These are phyloP conservation scores for Callimorpha dominula DNA, from an alignment of 2,888 invertebrate genomes.

Conservation along the genomic window DNA sequence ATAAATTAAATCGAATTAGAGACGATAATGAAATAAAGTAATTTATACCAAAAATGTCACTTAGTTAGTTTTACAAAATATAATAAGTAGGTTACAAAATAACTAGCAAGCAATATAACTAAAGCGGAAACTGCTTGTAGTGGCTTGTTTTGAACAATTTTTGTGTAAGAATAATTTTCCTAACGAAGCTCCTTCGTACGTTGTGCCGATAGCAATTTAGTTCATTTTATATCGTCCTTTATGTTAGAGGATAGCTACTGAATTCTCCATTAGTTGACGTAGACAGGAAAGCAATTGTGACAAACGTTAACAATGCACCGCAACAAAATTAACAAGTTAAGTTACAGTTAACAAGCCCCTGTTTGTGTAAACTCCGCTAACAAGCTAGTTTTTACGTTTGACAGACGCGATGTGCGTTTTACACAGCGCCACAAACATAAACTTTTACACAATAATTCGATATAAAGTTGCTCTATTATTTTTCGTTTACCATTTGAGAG, in stretches of 20 bases:
- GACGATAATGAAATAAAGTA: too few relatives aligned
- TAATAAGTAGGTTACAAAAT: slow-evolving; percentile 14
- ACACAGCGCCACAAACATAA: slow-evolving; percentile 47
- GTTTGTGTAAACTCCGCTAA: slow-evolving; percentile 81
- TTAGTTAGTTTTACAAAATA: too few relatives aligned
- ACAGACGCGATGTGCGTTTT: slow-evolving; percentile 56
- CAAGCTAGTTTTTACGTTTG: slow-evolving; percentile 76
- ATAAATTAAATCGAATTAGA: too few relatives aligned
- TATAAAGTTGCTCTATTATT: slow-evolving; percentile 46
- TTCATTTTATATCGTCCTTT: slow-evolving; percentile 36
- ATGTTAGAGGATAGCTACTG: slow-evolving; percentile 28
- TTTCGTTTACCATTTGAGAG: slow-evolving; percentile 28
- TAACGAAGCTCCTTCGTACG: slow-evolving; percentile 38
- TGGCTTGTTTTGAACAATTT: slow-evolving; percentile 20
- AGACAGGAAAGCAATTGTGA: slow-evolving; percentile 68
- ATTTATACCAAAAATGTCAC: too few relatives aligned
- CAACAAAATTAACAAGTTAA: slow-evolving; percentile 82
- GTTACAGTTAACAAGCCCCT: slow-evolving; percentile 80
- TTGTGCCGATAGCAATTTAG: slow-evolving; percentile 37
- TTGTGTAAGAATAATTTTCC: slow-evolving; percentile 38
- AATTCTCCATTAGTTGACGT: slow-evolving; percentile 52
- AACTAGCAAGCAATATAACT: slow-evolving; percentile 19
- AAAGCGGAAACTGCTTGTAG: slow-evolving; percentile 26
- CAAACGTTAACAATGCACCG: slow-evolving; percentile 65
- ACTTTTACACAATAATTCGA: slow-evolving; percentile 52